Evolutionary conservation across 2,113 vertebrate species (phyloP), one percentile per base, ranked within the genome.

Genomic region (Mugil cephalus): DNA sequence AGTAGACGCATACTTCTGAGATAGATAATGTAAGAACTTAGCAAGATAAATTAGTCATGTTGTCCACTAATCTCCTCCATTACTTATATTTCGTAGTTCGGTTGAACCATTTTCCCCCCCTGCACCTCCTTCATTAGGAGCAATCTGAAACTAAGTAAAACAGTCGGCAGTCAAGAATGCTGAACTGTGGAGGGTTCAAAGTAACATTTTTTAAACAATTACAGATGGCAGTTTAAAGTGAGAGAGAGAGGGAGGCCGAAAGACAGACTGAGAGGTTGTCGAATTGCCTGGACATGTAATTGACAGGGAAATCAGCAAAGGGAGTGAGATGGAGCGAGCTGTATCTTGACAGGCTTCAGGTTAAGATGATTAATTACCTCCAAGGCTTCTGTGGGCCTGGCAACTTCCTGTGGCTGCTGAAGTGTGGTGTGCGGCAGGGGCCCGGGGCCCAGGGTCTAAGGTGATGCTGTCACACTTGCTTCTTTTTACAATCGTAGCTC

Each of bases 311-410:
- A 94, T 96, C 95, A 94, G 94, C 90, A 88, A 89, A 92, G 88
- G 90, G 89, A 94, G 90, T 74, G 74, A 94, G 92, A 80, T 74
- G 58, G 77, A 77, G 74, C 82, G 86, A 95, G 87, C 90, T 88
- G 87, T 92, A 87, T 94, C 95, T 93, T 98, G 98, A 98, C 97
- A 98, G 95, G 94, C 93, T 93, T 96, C 93, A 93, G 88, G 89
- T 85, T 90, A 86, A 84, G 72, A 96, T 99, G 98, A 98, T 99
- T 99, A 98, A 99, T 99, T 97, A 96, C 97, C 79, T 82, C 78
- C 1, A 46, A 89, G 91, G 90, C 88, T 94, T 93, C 95, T 89
- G 83, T 85, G 87, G 90, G 94, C 92, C 93, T 96, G 86, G 94
- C 94, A 94, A 94, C 94, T 98, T 99, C 96, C 96, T 96, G 91